A percentile compares a stretch with the other conserved stretches of the same genome.
phyloP scores from a whole-genome alignment of 2,797 vertebrate species.

The Macroramphosus scolopax region DNA sequence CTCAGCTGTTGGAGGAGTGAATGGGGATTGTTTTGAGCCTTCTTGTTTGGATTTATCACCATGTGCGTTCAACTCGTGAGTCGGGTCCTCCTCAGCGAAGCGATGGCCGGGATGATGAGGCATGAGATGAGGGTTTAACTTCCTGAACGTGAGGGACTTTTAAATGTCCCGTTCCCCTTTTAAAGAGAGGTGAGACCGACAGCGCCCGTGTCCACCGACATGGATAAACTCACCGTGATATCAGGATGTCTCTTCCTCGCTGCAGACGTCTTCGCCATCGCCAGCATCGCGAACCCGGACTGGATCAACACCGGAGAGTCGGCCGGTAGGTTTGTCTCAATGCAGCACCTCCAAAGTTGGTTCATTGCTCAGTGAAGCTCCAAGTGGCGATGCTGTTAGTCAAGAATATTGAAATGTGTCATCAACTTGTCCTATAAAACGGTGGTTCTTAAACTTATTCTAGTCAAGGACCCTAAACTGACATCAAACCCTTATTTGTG shows the following conservation, averaged over 20 bases:
- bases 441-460: too few species aligned
- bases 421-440: too few species aligned
- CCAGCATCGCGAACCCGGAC: slow-evolving; percentile 93
- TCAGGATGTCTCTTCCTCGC: slow-evolving; percentile 96
- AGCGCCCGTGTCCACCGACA: slow-evolving; percentile 45
- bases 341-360: too few species aligned
- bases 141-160: slow-evolving; percentile 10
- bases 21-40: neutral
- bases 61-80: slow-evolving; percentile 14
- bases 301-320: slow-evolving; percentile 96
- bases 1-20: slow-evolving; percentile 5
- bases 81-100: neutral
- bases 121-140: neutral
- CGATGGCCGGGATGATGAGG: slow-evolving; percentile 8
- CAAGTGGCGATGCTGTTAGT: too few species aligned
- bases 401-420: too few species aligned
- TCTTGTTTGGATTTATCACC: neutral
- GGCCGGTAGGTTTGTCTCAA: slow-evolving; percentile 75
- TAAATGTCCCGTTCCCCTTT: slow-evolving; percentile 47
- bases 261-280: slow-evolving; percentile 95
- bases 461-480: too few species aligned
- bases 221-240: slow-evolving; percentile 97
- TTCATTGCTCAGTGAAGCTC: too few species aligned
- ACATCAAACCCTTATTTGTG: too few species aligned
- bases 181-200: slow-evolving; percentile 31